phyloP scores from a whole-genome alignment of 2,113 vertebrate genomes.

The Colius striatus region DNA sequence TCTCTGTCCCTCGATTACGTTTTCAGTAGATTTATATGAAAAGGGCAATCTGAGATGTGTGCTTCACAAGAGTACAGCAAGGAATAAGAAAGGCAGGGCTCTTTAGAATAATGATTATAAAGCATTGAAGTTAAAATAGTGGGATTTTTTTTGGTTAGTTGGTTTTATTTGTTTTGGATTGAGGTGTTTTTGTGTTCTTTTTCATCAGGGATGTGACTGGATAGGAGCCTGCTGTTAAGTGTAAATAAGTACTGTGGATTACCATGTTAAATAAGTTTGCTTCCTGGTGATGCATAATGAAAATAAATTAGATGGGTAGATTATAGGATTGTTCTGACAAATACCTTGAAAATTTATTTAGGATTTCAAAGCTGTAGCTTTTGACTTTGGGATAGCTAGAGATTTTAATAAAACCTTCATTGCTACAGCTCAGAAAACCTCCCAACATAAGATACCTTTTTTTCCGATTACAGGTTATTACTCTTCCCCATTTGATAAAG shows the following conservation, averaged over 20 bases:
- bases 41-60: neutral
- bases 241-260: slow-evolving; percentile 15
- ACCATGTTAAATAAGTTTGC: neutral
- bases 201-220: neutral
- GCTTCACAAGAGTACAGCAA: neutral
- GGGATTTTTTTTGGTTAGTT: neutral
- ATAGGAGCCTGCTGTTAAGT: neutral
- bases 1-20: neutral
- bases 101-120: neutral
- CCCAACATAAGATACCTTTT: neutral
- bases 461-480: neutral
- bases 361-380: neutral
- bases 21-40: neutral
- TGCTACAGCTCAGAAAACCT: neutral
- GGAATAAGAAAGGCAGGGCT: neutral
- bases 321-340: neutral
- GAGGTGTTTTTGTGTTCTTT: neutral
- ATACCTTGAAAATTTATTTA: neutral
- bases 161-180: neutral
- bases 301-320: neutral
- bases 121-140: neutral
- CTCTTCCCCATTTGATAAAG: neutral
- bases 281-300: neutral
- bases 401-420: neutral
- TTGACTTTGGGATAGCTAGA: neutral